Evolutionary conservation across 2,797 vertebrate species (phyloP), one percentile per base, ranked within the genome.

Genomic region (Thalassophryne amazonica): DNA sequence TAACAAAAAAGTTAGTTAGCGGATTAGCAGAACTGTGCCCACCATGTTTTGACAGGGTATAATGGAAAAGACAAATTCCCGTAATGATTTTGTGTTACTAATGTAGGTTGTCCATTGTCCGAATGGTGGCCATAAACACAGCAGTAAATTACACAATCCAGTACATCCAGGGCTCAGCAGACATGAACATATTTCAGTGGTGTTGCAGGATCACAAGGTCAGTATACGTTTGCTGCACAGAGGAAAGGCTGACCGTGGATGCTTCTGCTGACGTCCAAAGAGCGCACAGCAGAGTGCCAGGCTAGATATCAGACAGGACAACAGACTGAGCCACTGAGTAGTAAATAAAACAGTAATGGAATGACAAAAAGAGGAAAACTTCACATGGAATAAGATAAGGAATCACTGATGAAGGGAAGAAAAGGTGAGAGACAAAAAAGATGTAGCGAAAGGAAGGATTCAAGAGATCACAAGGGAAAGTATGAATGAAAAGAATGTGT

Each of bases 201-300:
- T n/a, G n/a, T n/a, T n/a, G n/a, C n/a, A n/a, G n/a, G n/a, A n/a
- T n/a, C n/a, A n/a, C n/a, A n/a, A n/a, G n/a, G n/a, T n/a, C n/a
- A n/a, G n/a, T n/a, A n/a, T n/a, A n/a, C n/a, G n/a, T n/a, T 31
- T 48, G 45, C 33, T 37, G 25, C 28, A 28, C 12, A 11, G 35
- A 28, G 7, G 19, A 28, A 17, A 12, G n/a, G 0, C 14, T 57
- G 39, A 57, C 63, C 27, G 32, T 59, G 39, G 38, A 60, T 52
- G 52, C 18, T 30, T 55, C 21, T 27, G 13, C 46, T 33, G 32
- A 45, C 46, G 68, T 41, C 48, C 45, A 69, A 40, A 56, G 40
- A 56, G 39, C 35, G 38, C 31, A 39, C 24, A 60, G 53, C 23
- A 17, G 42, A 49, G 32, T 21, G 31, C 8, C 2, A 36, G 33